A percentile compares a stretch with the other conserved stretches of the same genome.
Conservation (phyloP, 2,113 vertebrate genomes). For the Sterna hirundo region DNA sequence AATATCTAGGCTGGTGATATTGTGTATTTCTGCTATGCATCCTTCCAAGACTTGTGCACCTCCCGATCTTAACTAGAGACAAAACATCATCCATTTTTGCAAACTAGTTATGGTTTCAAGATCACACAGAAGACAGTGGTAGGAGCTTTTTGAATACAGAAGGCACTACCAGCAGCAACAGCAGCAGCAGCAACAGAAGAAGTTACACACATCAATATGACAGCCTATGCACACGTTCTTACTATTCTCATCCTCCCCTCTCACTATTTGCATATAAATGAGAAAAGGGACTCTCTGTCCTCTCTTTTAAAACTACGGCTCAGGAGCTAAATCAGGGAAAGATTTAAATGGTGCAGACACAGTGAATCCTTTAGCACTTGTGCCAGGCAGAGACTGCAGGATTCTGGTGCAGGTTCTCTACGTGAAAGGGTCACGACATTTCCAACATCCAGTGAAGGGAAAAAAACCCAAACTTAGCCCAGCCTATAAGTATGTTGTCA, state of each 20-base stretch:
- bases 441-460: neutral
- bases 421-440: neutral
- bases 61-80: conserved; percentile 89
- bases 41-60: conserved; percentile 96
- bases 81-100: conserved; percentile 57
- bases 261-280: neutral
- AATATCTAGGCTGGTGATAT: conserved; percentile 94
- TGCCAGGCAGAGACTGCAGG: neutral
- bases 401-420: neutral
- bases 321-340: neutral
- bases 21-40: conserved; percentile 96
- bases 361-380: neutral
- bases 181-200: neutral
- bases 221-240: neutral
- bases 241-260: neutral
- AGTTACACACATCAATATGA: neutral
- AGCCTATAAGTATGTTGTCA: neutral
- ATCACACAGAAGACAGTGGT: conserved; percentile 32
- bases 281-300: neutral
- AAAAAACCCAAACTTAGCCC: neutral
- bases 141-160: conserved; percentile 19
- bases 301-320: neutral
- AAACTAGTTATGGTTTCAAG: conserved; percentile 50
- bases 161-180: neutral
- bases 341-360: neutral